phyloP scores from a whole-genome alignment of 2,113 vertebrate species.

The human (Homo sapiens) region DNA sequence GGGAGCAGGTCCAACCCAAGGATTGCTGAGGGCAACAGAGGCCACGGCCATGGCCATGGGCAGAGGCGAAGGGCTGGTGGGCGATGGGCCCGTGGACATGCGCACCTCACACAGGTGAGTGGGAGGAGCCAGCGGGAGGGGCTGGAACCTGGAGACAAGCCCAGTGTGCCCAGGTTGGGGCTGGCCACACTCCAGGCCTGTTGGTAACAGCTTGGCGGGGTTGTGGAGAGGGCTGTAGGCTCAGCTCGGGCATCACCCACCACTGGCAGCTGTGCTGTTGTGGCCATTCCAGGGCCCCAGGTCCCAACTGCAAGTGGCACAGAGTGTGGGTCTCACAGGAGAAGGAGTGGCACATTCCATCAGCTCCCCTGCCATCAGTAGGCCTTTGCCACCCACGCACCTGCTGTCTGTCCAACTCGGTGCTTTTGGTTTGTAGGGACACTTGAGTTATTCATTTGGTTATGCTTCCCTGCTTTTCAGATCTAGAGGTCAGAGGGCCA shows the following conservation, averaged over 20 bases:
- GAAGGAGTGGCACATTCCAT: background rate
- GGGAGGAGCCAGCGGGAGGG: rapidly evolving
- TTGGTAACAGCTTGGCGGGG: background rate
- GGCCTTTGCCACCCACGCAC: background rate
- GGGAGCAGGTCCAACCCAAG: slow-evolving; percentile 83
- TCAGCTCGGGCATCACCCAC: background rate
- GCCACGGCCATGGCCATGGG: slow-evolving; percentile 89
- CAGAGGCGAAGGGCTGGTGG: slow-evolving; percentile 90
- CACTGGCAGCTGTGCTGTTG: background rate
- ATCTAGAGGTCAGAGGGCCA: background rate
- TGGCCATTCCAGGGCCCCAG: background rate
- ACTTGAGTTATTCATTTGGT: background rate
- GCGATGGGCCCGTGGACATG: slow-evolving; percentile 97
- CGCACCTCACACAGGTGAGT: slow-evolving; percentile 95
- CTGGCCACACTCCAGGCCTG: background rate
- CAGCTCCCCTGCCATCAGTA: background rate
- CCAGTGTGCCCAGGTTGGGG: background rate
- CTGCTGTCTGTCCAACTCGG: background rate
- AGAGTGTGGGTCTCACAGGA: background rate
- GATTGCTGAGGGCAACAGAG: slow-evolving; percentile 87
- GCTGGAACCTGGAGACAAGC: background rate
- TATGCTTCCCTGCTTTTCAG: background rate
- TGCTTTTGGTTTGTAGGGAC: background rate
- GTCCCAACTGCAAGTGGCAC: background rate
- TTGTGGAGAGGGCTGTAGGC: background rate